Percentiles rank a stretch among this genome's conserved stretches.
phyloP scores from a whole-genome alignment of 30 jellyfish, hydroid and myxozoan species.

The Turritopsis rubra region DNA sequence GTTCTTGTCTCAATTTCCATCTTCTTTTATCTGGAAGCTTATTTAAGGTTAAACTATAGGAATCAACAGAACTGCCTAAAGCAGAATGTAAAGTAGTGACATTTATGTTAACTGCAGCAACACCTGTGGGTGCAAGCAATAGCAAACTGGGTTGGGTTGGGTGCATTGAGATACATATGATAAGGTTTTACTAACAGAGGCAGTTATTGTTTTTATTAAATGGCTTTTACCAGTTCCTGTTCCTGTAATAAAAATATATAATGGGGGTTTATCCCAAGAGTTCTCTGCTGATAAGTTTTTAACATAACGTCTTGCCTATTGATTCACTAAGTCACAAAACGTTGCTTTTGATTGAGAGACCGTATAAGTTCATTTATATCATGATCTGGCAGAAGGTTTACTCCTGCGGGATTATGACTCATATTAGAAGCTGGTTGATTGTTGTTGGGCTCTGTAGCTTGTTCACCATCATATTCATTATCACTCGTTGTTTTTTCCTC shows the following conservation, averaged over 20 bases:
- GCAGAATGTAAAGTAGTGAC: neutral
- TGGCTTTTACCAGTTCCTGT: slow-evolving; percentile 2
- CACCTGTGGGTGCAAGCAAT: slow-evolving; percentile 11
- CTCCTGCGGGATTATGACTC: neutral
- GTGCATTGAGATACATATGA: neutral
- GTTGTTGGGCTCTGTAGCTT: neutral
- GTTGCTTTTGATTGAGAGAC: neutral
- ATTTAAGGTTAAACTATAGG: slow-evolving; percentile 1
- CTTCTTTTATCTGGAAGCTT: slow-evolving; percentile 6
- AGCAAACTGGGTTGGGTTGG: neutral
- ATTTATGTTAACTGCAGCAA: slow-evolving; percentile 1
- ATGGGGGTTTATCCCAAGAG: neutral
- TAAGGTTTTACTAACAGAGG: neutral
- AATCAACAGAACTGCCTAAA: neutral
- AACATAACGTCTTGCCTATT: neutral
- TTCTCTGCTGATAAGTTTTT: neutral
- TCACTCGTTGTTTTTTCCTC: neutral
- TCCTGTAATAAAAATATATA: neutral
- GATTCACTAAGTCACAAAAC: neutral
- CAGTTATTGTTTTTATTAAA: slow-evolving; percentile 1
- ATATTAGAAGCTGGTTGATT: neutral
- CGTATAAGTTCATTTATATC: neutral
- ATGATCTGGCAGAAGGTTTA: neutral
- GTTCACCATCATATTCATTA: neutral
- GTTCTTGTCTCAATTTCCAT: neutral